Evolutionary conservation across 2,888 invertebrate genomes (phyloP).

Genomic region (Epinotia bilunana): DNA sequence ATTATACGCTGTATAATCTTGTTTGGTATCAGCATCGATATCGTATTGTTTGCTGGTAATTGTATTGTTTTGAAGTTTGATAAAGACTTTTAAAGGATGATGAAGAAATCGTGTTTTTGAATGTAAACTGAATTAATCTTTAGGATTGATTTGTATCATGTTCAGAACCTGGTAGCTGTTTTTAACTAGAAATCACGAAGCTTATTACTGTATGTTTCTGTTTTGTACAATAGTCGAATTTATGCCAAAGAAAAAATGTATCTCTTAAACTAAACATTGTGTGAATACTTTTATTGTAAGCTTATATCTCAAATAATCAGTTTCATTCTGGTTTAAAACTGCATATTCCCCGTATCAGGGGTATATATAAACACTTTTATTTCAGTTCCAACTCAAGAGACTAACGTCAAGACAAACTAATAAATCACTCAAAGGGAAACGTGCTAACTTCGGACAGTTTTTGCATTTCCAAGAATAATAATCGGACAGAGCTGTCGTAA

Average conservation of each 20-base stretch:
- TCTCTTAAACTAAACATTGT: too few relatives aligned
- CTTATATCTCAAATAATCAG: neutral
- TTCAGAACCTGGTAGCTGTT: neutral
- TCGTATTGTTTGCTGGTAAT: constrained; percentile 36
- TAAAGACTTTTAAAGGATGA: constrained; percentile 20
- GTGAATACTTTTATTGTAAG: too few relatives aligned
- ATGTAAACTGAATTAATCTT: neutral
- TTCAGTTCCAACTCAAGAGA: constrained; percentile 34
- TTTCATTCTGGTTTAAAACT: constrained; percentile 15
- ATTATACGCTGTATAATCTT: constrained; percentile 38
- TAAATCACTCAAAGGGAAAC: constrained; percentile 45
- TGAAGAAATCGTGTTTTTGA: neutral
- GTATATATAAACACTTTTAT: constrained; percentile 42
- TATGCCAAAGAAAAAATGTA: too few relatives aligned
- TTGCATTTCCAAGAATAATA: constrained; percentile 46
- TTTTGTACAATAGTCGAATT: too few relatives aligned
- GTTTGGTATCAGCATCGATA: constrained; percentile 37
- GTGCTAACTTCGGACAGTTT: constrained; percentile 46
- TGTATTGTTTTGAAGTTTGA: constrained; percentile 35
- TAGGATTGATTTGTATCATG: neutral
- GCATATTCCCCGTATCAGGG: constrained; percentile 37
- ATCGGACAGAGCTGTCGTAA: constrained; percentile 37
- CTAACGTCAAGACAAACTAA: constrained; percentile 41
- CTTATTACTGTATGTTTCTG: too few relatives aligned
- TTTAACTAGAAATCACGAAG: too few relatives aligned